Conservation (phyloP, 2,113 vertebrate genomes). For the Oreocharis arfaki region DNA sequence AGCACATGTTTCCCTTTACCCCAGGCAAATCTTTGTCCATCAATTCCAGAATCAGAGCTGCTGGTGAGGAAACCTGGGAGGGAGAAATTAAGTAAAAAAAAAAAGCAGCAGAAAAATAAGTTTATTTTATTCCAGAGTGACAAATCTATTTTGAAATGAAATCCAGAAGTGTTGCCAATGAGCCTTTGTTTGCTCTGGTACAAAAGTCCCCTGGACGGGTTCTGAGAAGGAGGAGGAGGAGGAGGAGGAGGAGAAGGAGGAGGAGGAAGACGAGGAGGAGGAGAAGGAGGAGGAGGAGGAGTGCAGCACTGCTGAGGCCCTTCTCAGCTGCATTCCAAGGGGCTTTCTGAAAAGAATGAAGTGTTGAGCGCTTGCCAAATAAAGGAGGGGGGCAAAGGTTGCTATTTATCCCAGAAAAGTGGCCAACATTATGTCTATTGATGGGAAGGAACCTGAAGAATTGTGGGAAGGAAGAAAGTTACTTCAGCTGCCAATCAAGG, state of each 20-base stretch:
- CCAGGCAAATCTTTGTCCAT: neutral
- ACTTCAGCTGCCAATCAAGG: slow-evolving; percentile 79
- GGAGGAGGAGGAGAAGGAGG: neutral
- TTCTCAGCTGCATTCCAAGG: slow-evolving; percentile 71
- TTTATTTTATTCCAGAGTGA: slow-evolving; percentile 68
- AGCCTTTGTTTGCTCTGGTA: slow-evolving; percentile 68
- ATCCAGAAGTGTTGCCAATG: slow-evolving; percentile 73
- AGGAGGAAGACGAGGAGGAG: neutral
- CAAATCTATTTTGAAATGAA: slow-evolving; percentile 68
- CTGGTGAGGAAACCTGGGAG: neutral
- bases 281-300: neutral
- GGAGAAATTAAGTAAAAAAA: slow-evolving; percentile 39
- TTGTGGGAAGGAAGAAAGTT: slow-evolving; percentile 80
- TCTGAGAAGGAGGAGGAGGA: neutral
- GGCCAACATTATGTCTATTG: slow-evolving; percentile 81
- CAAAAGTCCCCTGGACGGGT: neutral
- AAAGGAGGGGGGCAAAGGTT: slow-evolving; percentile 72
- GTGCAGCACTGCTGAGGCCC: slow-evolving; percentile 63
- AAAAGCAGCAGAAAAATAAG: slow-evolving; percentile 50
- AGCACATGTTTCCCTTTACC: neutral
- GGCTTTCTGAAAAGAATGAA: slow-evolving; percentile 64
- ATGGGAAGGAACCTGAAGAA: slow-evolving; percentile 79
- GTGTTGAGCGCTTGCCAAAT: slow-evolving; percentile 68
- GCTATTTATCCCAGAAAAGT: slow-evolving; percentile 78
- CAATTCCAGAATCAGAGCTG: neutral